Evolutionary conservation across 2,797 vertebrate genomes (phyloP), one percentile per base, ranked within the genome.

Genomic region (Chromis chromis): DNA sequence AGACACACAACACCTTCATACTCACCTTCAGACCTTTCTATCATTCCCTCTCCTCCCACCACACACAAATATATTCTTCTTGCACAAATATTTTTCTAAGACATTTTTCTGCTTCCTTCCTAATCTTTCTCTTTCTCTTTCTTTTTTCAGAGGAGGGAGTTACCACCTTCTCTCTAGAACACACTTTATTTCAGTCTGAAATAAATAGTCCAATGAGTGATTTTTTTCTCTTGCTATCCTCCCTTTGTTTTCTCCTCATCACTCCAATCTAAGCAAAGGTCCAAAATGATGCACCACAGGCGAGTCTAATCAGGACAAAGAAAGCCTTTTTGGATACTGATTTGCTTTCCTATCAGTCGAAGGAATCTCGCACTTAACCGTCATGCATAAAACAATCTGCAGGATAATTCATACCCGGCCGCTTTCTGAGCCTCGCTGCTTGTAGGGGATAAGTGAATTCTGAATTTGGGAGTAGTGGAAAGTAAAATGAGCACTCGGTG

Each of bases 301-400:
- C 56, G 40, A 42, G 27, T 65, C 54, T 31, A 60, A 74, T 80
- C 65, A 65, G 4, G 46, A n/a, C 58, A 22, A 65, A 62, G 4
- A 73, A 57, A 61, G 62, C n/a, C 24, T 67, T 65, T 81, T 74
- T 59, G 52, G 65, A 72, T 31, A 31, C 60, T 16, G 39, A 71
- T 82, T 84, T 73, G 16, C 42, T 33, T 76, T 71, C 74, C 22
- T 42, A 78, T 85, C 79, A 76, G 33, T 81, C 55, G 46, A 22
- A 83, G 25, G 70, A 74, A 81, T 69, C 70, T 78, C 42, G 2
- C 59, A 54, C 53, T 85, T 77, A 67, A 73, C 50, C 56, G 42
- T 72, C 72, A 66, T 63, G 71, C 82, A 85, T 81, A 81, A 90
- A 89, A 85, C 78, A 84, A 82, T 75, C 75, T 64, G 40, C 46